Evolutionary conservation across 2,113 vertebrate genomes (phyloP).

Genomic region (Dolichotis patagonum): DNA sequence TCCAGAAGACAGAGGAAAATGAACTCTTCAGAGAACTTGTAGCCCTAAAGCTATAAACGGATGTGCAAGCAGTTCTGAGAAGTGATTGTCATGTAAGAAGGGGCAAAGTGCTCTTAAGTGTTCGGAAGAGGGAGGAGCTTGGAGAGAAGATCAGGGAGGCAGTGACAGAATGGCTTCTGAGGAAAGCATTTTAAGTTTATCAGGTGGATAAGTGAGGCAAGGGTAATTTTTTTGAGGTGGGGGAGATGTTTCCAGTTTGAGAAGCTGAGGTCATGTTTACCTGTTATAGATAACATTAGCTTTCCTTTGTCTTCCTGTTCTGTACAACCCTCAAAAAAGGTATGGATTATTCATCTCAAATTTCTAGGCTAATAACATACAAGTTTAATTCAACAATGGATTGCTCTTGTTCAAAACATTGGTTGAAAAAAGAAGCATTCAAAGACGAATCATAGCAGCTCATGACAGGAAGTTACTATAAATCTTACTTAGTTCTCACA

Average conservation of each 20-base stretch:
- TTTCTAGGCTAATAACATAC: slow-evolving; percentile 65
- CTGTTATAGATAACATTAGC: neutral
- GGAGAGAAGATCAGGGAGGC: neutral
- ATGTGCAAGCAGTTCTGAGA: neutral
- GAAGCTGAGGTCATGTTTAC: neutral
- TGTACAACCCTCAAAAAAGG: slow-evolving; percentile 14
- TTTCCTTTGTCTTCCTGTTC: neutral
- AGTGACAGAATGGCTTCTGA: neutral
- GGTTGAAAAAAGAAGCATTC: neutral
- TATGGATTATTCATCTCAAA: slow-evolving; percentile 49
- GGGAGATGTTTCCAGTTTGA: neutral
- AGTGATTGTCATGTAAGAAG: neutral
- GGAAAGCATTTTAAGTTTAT: neutral
- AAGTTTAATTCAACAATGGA: slow-evolving; percentile 72
- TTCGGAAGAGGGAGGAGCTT: neutral
- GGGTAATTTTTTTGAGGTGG: neutral
- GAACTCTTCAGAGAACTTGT: neutral
- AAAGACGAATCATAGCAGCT: neutral
- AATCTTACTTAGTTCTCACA: slow-evolving; percentile 6
- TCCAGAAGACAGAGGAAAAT: neutral
- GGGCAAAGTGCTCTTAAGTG: too few relatives aligned
- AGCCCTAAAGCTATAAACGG: neutral
- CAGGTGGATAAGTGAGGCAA: neutral
- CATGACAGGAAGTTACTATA: slow-evolving; percentile 35
- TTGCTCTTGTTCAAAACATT: slow-evolving; percentile 69